Evolutionary conservation across 2,888 invertebrate genomes (phyloP).

Genomic region (Chrysolina oricalcia): DNA sequence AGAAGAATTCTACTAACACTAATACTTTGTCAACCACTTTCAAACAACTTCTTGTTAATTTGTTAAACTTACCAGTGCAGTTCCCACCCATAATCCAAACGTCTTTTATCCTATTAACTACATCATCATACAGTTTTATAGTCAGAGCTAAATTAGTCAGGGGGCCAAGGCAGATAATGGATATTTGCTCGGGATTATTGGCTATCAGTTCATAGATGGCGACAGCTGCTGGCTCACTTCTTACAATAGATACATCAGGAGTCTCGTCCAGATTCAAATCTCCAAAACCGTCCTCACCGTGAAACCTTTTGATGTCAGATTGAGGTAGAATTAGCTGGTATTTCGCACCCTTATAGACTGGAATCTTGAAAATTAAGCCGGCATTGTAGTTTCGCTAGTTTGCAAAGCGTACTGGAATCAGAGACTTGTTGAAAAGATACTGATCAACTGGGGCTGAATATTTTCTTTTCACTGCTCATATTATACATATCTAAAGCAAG

Average conservation of each 20-base stretch:
- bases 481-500: too few relatives aligned
- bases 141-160: constrained; percentile 87
- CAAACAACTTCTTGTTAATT: neutral
- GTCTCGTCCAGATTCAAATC: constrained; percentile 74
- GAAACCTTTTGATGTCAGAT: constrained; percentile 70
- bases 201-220: constrained; percentile 77
- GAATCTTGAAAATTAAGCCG: constrained; percentile 74
- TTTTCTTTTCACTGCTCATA: too few relatives aligned
- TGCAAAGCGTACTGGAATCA: too few relatives aligned
- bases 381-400: too few relatives aligned
- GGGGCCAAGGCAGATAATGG: constrained; percentile 81
- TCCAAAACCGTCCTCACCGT: constrained; percentile 83
- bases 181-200: constrained; percentile 75
- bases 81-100: constrained; percentile 88
- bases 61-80: constrained; percentile 75
- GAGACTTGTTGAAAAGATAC: too few relatives aligned
- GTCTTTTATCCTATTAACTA: constrained; percentile 78
- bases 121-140: constrained; percentile 79
- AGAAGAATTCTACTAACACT: too few relatives aligned
- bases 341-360: constrained; percentile 80
- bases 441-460: too few relatives aligned
- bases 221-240: constrained; percentile 72
- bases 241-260: constrained; percentile 60
- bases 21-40: too few relatives aligned
- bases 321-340: constrained; percentile 72